A percentile compares a stretch with the other conserved stretches of the same genome.
phyloP scores from a whole-genome alignment of 2,797 vertebrate genomes.

The Tapirus indicus region DNA sequence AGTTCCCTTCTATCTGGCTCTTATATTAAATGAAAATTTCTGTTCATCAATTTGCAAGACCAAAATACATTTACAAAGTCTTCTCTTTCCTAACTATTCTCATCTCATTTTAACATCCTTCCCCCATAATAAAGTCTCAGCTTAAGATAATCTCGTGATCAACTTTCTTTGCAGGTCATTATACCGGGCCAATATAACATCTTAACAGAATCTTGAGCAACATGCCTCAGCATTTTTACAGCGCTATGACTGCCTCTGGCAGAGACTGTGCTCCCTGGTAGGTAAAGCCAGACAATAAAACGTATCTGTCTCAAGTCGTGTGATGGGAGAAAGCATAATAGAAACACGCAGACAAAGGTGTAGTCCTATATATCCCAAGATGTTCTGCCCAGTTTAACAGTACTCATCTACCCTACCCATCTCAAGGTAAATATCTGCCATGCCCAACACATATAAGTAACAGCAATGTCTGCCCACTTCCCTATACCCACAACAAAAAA shows the following conservation, averaged over 20 bases:
- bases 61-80: conserved; percentile 7
- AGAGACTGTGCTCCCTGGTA: not conserved
- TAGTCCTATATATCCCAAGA: not conserved
- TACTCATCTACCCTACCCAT: not conserved
- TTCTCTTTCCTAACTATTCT: conserved; percentile 39
- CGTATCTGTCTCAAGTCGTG: not conserved
- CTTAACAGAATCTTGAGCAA: conserved; percentile 22
- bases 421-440: not conserved
- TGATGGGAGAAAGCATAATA: not conserved
- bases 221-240: not conserved
- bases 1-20: not conserved
- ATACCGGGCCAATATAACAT: not conserved
- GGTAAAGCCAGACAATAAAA: not conserved
- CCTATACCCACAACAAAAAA: not conserved
- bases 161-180: conserved; percentile 37
- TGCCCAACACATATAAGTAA: not conserved
- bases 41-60: not conserved
- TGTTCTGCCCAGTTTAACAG: not conserved
- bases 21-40: not conserved
- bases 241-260: not conserved
- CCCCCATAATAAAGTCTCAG: not conserved
- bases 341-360: not conserved
- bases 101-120: not conserved
- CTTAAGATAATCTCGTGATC: not conserved
- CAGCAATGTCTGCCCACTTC: not conserved